A percentile compares a stretch with the other conserved stretches of the same genome.
Evolutionary conservation across 2,113 vertebrate species (phyloP).

Genomic region (Noctilio leporinus): DNA sequence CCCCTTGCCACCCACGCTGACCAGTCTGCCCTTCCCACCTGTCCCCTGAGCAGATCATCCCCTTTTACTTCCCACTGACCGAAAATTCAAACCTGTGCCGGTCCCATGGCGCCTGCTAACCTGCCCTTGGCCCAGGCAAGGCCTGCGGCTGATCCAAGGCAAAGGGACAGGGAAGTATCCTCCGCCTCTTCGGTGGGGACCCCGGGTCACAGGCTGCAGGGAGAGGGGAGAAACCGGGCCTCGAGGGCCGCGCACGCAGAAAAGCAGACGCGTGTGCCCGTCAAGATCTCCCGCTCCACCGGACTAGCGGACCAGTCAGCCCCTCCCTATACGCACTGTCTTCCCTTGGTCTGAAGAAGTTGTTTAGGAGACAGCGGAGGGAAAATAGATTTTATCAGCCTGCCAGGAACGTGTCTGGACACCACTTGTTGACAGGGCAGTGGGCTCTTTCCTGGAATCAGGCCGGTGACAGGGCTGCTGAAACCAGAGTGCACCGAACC

Average conservation of each 20-base stretch:
- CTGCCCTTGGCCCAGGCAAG: background rate
- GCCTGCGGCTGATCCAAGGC: background rate
- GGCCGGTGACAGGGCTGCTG: background rate
- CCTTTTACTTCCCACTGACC: background rate
- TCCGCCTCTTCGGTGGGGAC: background rate
- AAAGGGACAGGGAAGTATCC: accelerated
- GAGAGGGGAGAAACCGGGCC: background rate
- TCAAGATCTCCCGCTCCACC: accelerated
- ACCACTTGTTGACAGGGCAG: background rate
- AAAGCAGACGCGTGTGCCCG: accelerated
- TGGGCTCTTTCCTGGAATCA: background rate
- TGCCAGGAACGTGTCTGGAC: background rate
- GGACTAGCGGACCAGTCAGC: accelerated
- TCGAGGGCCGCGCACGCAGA: accelerated
- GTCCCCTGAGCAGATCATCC: background rate
- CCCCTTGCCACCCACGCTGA: accelerated
- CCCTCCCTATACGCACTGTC: accelerated
- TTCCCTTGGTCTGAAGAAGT: background rate
- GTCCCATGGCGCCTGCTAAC: background rate
- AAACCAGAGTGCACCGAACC: accelerated
- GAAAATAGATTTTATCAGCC: background rate
- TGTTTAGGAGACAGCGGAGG: background rate
- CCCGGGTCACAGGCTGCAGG: too few relatives aligned
- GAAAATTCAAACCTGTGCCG: background rate
- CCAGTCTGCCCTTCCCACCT: background rate